Conservation (phyloP, 2,888 invertebrate genomes). For the Carterocephalus palaemon region DNA sequence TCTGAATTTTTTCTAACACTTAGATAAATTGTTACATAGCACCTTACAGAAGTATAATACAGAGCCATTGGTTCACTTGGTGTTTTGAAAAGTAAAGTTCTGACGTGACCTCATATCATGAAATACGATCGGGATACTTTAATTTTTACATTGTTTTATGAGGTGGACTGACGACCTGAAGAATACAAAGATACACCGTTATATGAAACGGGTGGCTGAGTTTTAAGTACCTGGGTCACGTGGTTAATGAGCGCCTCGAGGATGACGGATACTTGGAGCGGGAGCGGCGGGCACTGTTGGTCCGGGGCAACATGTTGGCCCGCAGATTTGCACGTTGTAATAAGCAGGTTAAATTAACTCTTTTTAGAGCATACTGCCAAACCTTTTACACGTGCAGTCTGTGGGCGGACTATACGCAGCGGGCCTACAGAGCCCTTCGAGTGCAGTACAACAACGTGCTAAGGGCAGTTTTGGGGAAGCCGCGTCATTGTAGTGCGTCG, state of each 20-base stretch:
- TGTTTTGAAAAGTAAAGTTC: too few relatives aligned
- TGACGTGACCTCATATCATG: too few relatives aligned
- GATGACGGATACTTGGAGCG: neutral
- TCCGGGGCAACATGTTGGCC: constrained; percentile 4
- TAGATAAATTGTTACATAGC: constrained; percentile 11
- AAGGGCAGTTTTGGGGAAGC: neutral
- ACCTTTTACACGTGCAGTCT: constrained; percentile 12
- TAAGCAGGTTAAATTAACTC: neutral
- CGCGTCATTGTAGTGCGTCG: neutral
- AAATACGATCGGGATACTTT: too few relatives aligned
- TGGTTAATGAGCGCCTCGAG: neutral
- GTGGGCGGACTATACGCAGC: constrained; percentile 2
- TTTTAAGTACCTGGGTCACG: constrained; percentile 6
- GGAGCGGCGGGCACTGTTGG: neutral
- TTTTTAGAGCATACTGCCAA: constrained; percentile 10
- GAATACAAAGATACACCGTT: too few relatives aligned
- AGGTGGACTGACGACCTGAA: too few relatives aligned
- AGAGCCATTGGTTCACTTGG: too few relatives aligned
- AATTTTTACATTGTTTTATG: too few relatives aligned
- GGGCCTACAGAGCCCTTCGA: neutral
- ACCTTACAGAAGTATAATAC: too few relatives aligned
- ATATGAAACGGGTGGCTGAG: too few relatives aligned
- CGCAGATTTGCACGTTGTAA: neutral
- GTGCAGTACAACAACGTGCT: constrained; percentile 5
- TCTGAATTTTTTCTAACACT: constrained; percentile 9